These are phyloP conservation scores for Dipus sagitta DNA, from an alignment of 2,797 vertebrate genomes.

Conservation along the genomic window DNA sequence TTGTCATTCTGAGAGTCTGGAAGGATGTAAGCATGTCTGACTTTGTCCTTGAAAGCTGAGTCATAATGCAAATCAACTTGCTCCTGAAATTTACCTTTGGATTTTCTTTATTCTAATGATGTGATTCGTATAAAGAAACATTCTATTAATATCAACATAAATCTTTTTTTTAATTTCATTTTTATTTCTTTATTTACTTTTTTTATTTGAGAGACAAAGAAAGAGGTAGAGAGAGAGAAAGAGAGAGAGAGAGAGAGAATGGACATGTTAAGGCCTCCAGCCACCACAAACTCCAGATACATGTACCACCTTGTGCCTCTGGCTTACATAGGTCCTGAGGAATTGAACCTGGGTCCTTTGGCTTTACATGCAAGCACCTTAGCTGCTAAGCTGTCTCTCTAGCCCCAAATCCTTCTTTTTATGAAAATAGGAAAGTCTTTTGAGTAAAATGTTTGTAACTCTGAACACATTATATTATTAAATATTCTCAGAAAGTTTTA, in stretches of 20 bases:
- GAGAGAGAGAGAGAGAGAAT: too few species aligned
- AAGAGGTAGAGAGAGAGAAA: too few species aligned
- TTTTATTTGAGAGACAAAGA: too few species aligned
- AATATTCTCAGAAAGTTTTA: neutral
- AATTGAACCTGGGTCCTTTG: too few species aligned
- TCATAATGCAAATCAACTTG: slow-evolving; percentile 33
- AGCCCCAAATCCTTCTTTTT: neutral
- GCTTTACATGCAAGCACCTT: too few species aligned
- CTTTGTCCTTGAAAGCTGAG: slow-evolving; percentile 53
- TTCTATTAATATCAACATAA: neutral
- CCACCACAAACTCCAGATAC: too few species aligned
- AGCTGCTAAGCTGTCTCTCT: too few species aligned
- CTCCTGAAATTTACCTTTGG: slow-evolving; percentile 33
- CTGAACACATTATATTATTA: neutral
- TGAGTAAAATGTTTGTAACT: neutral
- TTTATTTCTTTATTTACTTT: too few species aligned
- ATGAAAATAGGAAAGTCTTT: neutral
- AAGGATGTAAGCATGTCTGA: neutral
- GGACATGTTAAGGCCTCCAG: too few species aligned
- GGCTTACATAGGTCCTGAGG: too few species aligned
- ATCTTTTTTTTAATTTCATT: neutral
- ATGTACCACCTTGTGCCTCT: too few species aligned
- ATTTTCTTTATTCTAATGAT: slow-evolving; percentile 14
- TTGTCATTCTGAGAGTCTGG: neutral
- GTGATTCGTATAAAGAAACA: neutral